Base-by-base conservation (phyloP, 2,888 invertebrate genomes). In the Villa cingulata region DNA sequence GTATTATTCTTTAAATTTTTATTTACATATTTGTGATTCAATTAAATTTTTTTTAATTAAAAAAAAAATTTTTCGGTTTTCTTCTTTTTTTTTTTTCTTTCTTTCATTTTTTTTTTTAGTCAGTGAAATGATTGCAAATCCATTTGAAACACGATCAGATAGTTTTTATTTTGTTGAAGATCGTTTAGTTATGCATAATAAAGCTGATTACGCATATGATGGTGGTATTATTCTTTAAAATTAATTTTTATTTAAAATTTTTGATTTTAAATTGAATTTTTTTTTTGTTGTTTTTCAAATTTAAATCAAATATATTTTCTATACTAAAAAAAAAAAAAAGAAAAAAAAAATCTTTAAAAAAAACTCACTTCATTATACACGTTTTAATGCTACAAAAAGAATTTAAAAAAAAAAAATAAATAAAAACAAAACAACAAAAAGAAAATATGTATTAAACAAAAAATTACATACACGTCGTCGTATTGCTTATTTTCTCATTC, bases 151-250 rank as follows among this genome's bases (percentile, higher is more conserved):
- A 12, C 82, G 92, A 57, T 96, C 96, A 0, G 97, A 98, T 72
- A 95, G 95, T 63, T 98, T 96, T 74, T 98, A 98, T 72, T 98
- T 98, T 70, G 96, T 97, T 51, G 95, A 97, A 70, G 89, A 95
- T 68, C 79, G 79, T 61, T 79, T 98, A 50, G 89, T 98, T 54
- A 97, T 98, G 96, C 97, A 97, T 74, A 97, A 97, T 72, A 97
- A 97, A 74, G 97, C 97, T 37, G 97, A 96, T 70, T 97, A 97
- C 70, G 91, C 96, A 43, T 97, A 95, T 71, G 87, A 92, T 61
- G 91, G 90, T 50, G 86, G 87, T 55, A 55, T 57, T 37, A 53
- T 70, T 75, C 50, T 57, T 56, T 66, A 55, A 54, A 41, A 37
- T 14, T 9, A 46, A n/a, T 18, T 15, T 23, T 23, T 23, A n/a